These are phyloP conservation scores for Fulmarus glacialis DNA, from an alignment of 2,113 vertebrate species.

Conservation along the genomic window DNA sequence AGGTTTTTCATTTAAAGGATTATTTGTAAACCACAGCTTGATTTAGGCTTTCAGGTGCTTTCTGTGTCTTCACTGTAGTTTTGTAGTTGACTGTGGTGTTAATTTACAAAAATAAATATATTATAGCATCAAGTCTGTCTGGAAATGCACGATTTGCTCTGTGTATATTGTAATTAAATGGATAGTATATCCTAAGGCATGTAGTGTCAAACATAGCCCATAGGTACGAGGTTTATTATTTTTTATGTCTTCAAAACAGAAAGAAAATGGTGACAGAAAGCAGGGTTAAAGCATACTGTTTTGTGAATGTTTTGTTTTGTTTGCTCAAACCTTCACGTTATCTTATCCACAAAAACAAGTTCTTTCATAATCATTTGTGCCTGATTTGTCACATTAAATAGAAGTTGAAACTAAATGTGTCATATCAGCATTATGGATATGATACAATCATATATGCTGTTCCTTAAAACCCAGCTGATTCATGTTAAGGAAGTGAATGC, in stretches of 20 bases:
- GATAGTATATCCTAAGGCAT: constrained; percentile 81
- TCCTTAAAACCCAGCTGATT: constrained; percentile 22
- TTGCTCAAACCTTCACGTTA: constrained; percentile 83
- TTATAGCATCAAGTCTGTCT: constrained; percentile 70
- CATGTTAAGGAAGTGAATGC: constrained; percentile 4
- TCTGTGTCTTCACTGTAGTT: constrained; percentile 77
- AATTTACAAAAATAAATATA: constrained; percentile 74
- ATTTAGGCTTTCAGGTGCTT: constrained; percentile 72
- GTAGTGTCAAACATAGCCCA: constrained; percentile 81
- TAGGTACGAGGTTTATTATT: constrained; percentile 66
- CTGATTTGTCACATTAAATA: constrained; percentile 83
- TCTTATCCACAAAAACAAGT: constrained; percentile 79
- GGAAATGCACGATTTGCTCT: constrained; percentile 74
- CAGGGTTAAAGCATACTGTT: constrained; percentile 84
- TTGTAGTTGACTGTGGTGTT: constrained; percentile 74
- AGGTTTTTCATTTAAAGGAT: constrained; percentile 73
- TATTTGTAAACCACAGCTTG: constrained; percentile 75
- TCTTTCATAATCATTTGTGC: constrained; percentile 85
- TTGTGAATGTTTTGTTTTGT: constrained; percentile 84
- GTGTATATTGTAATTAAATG: constrained; percentile 72
- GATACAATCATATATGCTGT: constrained; percentile 36
- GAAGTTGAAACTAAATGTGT: constrained; percentile 44
- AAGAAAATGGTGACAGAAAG: constrained; percentile 50
- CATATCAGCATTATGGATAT: constrained; percentile 51
- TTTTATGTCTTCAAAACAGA: constrained; percentile 70